Percentiles rank a stretch among this genome's conserved stretches.
Conservation (phyloP, 2,797 vertebrate genomes). For the Columba guinea region DNA sequence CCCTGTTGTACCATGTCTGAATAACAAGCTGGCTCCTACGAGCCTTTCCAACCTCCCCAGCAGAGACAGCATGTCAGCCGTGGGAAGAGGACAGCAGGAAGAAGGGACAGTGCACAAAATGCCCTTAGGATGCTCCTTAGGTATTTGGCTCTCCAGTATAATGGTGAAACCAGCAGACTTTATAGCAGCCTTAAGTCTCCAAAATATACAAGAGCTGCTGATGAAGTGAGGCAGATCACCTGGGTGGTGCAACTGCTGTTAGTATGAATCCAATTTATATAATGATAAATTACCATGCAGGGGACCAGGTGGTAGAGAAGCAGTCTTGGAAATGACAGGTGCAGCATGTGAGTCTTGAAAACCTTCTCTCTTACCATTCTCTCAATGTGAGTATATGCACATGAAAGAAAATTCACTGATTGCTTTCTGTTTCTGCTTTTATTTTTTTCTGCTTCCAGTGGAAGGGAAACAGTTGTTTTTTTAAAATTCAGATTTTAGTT, state of each 20-base stretch:
- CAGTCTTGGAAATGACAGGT: background rate
- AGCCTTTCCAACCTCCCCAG: background rate
- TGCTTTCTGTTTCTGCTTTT: background rate
- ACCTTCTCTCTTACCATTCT: background rate
- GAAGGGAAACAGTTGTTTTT: background rate
- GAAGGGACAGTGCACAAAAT: background rate
- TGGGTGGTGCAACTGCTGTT: background rate
- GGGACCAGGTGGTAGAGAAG: background rate
- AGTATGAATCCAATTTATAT: background rate
- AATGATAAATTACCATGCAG: background rate
- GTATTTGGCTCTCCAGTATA: background rate
- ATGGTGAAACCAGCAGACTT: background rate
- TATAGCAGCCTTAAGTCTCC: background rate
- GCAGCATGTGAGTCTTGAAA: background rate
- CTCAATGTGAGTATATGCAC: background rate
- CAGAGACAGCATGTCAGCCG: background rate
- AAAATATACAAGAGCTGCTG: background rate
- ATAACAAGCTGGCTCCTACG: fast-evolving
- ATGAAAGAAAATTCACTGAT: background rate
- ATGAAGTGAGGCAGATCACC: background rate
- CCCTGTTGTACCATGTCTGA: background rate
- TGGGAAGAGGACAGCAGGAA: background rate
- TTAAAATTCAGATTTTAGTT: background rate
- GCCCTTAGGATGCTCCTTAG: background rate
- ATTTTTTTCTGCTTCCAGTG: constrained; percentile 13